A percentile compares a stretch with the other conserved stretches of the same genome.
Conservation (phyloP, 2,888 invertebrate species). For the Thera britannica region DNA sequence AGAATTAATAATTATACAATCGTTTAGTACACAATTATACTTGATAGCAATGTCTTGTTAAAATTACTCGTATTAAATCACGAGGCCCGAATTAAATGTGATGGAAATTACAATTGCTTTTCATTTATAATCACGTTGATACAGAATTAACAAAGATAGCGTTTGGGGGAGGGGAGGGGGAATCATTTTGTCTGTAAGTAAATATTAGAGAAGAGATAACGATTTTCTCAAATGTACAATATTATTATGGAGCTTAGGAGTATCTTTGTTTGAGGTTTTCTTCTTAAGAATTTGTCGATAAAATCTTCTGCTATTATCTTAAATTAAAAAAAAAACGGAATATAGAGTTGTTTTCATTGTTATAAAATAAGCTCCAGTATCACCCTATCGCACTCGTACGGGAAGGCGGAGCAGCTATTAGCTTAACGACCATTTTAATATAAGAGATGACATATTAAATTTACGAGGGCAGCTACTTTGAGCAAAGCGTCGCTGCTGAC, state of each 20-base stretch:
- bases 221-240: conserved; percentile 39
- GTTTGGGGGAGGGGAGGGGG: conserved; percentile 32
- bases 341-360: conserved; percentile 55
- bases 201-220: conserved; percentile 39
- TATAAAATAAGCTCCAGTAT: conserved; percentile 63
- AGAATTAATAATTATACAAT: conserved; percentile 61
- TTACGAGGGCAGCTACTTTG: conserved; percentile 78
- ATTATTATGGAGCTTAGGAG: conserved; percentile 33
- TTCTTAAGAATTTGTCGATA: conserved; percentile 33
- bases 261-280: conserved; percentile 28
- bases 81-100: conserved; percentile 43
- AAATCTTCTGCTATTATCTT: conserved; percentile 36
- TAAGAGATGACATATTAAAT: conserved; percentile 83
- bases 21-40: conserved; percentile 54
- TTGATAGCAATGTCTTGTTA: conserved; percentile 45
- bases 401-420: conserved; percentile 78
- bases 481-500: conserved; percentile 71
- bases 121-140: conserved; percentile 45
- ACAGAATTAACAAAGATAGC: conserved; percentile 42
- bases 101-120: conserved; percentile 44
- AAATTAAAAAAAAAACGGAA: conserved; percentile 7
- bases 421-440: conserved; percentile 84
- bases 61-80: conserved; percentile 47
- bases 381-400: conserved; percentile 70
- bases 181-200: conserved; percentile 42